A percentile compares a stretch with the other conserved stretches of the same genome.
These are phyloP conservation scores for Chanos chanos DNA, from an alignment of 2,797 vertebrate genomes.

Conservation along the genomic window DNA sequence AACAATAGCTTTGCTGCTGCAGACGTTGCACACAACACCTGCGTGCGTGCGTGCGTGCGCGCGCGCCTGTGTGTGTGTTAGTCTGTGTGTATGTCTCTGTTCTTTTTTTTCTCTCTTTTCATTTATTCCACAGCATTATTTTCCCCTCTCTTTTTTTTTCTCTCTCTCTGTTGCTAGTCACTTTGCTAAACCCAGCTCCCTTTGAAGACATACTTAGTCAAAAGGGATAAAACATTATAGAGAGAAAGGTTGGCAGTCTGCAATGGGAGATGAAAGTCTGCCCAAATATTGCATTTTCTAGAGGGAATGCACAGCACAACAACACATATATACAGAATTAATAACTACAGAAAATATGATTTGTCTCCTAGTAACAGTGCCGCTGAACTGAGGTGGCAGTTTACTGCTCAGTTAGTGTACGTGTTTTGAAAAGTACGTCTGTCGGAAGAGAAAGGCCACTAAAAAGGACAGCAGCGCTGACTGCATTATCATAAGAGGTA, in stretches of 20 bases:
- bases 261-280: slow-evolving; percentile 35
- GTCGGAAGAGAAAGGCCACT: slow-evolving; percentile 1
- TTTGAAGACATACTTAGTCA: slow-evolving; percentile 50
- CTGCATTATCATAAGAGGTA: background rate
- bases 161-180: slow-evolving; percentile 29
- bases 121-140: slow-evolving; percentile 27
- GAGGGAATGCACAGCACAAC: slow-evolving; percentile 27
- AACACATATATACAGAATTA: slow-evolving; percentile 8
- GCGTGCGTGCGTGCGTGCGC: slow-evolving; percentile 15
- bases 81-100: background rate
- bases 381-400: too few species aligned
- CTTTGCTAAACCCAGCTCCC: slow-evolving; percentile 35
- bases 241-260: slow-evolving; percentile 35
- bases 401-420: too few species aligned
- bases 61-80: background rate
- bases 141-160: slow-evolving; percentile 24
- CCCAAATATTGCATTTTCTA: slow-evolving; percentile 25
- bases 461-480: too few species aligned
- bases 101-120: slow-evolving; percentile 10
- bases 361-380: too few species aligned
- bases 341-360: slow-evolving; percentile 5
- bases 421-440: too few species aligned
- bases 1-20: slow-evolving; percentile 42
- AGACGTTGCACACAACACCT: slow-evolving; percentile 27
- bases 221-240: slow-evolving; percentile 47